Evolutionary conservation across 2,797 vertebrate species (phyloP).

Genomic region (Sardinella longiceps): DNA sequence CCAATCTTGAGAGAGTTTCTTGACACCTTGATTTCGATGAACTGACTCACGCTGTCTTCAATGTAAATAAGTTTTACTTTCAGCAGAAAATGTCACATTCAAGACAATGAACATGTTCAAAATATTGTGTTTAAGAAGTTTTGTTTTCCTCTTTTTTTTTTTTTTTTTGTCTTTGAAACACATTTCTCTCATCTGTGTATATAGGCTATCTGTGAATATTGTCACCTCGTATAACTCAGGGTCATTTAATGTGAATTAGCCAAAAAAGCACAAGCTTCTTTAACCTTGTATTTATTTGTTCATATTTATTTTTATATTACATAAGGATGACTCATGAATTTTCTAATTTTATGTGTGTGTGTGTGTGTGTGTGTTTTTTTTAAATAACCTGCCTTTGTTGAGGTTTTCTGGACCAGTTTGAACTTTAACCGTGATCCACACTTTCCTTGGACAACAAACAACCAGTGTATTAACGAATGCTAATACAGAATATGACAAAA

Average conservation of each 20-base stretch:
- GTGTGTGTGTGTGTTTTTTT: neutral
- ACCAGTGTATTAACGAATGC: neutral
- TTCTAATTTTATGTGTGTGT: neutral
- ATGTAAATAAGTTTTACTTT: neutral
- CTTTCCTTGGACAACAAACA: neutral
- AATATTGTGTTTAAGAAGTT: neutral
- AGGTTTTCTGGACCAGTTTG: neutral
- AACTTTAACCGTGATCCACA: neutral
- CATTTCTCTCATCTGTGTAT: neutral
- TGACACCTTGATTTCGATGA: neutral
- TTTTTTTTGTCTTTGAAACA: neutral
- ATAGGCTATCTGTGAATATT: neutral
- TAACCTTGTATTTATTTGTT: neutral
- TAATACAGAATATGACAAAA: neutral
- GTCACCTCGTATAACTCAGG: neutral
- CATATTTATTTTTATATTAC: neutral
- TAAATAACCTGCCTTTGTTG: neutral
- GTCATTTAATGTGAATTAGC: neutral
- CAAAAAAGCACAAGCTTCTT: constrained; percentile 2
- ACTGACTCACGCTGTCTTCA: neutral
- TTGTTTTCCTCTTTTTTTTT: too few species aligned
- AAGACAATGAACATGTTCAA: too few species aligned
- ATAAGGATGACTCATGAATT: neutral
- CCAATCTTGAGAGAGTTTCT: constrained; percentile 40
- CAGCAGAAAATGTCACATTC: neutral